Evolutionary conservation across 2,797 vertebrate genomes (phyloP).

Genomic region (Falco peregrinus): DNA sequence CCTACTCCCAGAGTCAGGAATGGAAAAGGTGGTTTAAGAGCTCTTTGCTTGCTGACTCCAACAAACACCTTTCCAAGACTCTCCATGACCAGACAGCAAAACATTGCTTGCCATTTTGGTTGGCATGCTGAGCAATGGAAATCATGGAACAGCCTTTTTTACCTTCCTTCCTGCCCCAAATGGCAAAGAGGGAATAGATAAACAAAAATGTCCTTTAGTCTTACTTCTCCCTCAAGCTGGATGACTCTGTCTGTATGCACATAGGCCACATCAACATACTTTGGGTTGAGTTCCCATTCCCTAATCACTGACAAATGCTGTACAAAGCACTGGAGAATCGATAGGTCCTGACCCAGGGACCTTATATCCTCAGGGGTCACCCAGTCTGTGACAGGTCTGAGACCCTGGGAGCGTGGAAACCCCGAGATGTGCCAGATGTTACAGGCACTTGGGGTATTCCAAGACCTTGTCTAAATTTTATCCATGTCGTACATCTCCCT

Average conservation of each 20-base stretch:
- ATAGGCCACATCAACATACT: neutral
- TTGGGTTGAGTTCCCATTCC: neutral
- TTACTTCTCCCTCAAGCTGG: neutral
- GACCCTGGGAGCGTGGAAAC: neutral
- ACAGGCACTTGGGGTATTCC: neutral
- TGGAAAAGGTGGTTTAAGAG: neutral
- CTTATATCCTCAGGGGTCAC: neutral
- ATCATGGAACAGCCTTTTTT: neutral
- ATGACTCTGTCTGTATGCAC: neutral
- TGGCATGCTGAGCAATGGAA: neutral
- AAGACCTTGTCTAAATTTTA: neutral
- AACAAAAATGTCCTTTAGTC: neutral
- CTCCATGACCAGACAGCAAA: neutral
- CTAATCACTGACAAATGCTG: neutral
- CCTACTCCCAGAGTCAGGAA: neutral
- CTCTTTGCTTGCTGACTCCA: neutral
- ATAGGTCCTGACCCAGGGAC: neutral
- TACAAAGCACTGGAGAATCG: neutral
- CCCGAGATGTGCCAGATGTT: neutral
- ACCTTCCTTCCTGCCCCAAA: neutral
- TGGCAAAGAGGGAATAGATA: neutral
- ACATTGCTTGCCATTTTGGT: fast-evolving
- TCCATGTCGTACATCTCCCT: neutral
- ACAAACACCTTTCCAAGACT: neutral
- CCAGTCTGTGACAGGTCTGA: neutral